Percentiles rank a stretch among this genome's conserved stretches.
phyloP scores from a whole-genome alignment of 2,797 vertebrate species.

The Natrix natrix region DNA sequence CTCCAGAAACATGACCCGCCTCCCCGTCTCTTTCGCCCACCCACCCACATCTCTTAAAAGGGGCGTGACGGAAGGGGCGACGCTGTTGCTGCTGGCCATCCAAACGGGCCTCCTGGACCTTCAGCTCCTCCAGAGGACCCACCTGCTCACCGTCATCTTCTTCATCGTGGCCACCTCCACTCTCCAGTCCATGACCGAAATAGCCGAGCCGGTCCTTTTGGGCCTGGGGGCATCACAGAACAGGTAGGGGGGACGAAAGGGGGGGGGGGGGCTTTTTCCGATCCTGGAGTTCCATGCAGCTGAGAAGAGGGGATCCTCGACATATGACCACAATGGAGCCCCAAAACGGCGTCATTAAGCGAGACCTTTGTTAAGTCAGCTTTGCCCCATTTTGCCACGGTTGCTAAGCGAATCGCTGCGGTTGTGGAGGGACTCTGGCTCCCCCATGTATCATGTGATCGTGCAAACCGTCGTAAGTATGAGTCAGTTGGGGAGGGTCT shows the following conservation, averaged over 20 bases:
- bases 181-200: conserved; percentile 88
- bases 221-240: conserved; percentile 83
- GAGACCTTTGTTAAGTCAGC: too few species aligned
- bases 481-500: too few species aligned
- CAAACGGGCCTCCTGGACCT: conserved; percentile 86
- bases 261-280: background rate
- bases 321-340: background rate
- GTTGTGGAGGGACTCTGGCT: too few species aligned
- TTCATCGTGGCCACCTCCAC: conserved; percentile 88
- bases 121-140: conserved; percentile 83
- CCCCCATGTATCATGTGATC: too few species aligned
- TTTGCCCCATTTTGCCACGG: too few species aligned
- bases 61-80: conserved; percentile 86
- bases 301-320: background rate
- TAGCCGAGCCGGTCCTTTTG: conserved; percentile 84
- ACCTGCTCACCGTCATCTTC: conserved; percentile 91
- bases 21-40: background rate
- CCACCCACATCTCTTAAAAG: conserved; percentile 58
- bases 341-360: background rate
- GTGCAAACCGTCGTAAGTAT: too few species aligned
- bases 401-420: too few species aligned
- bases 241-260: conserved; percentile 68
- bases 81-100: conserved; percentile 84
- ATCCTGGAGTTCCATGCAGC: background rate
- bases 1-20: background rate